phyloP scores from a whole-genome alignment of 2,888 invertebrate genomes.

The Altica lythri region DNA sequence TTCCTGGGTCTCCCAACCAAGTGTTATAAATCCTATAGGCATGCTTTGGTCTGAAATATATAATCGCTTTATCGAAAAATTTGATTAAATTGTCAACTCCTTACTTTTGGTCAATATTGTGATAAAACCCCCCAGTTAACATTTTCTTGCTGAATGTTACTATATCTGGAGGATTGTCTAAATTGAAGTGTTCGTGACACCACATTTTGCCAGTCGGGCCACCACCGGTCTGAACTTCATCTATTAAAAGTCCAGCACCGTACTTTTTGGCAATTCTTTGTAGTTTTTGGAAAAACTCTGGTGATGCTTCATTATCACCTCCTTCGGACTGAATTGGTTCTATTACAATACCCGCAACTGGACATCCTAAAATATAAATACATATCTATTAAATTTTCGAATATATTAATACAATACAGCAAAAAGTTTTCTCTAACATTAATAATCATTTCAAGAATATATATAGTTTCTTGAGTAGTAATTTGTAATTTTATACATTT shows the following conservation, averaged over 20 bases:
- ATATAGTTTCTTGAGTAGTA: no score
- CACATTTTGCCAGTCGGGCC: slow-evolving; percentile 98
- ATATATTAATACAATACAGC: no score
- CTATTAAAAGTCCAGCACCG: slow-evolving; percentile 82
- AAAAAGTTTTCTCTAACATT: no score
- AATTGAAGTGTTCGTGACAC: slow-evolving; percentile 93
- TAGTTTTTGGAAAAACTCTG: slow-evolving; percentile 85
- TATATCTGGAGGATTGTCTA: slow-evolving; percentile 85
- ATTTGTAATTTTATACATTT: no score
- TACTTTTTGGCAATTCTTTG: slow-evolving; percentile 80
- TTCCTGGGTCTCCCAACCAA: slow-evolving; percentile 99
- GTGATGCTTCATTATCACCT: slow-evolving; percentile 93
- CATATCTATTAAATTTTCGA: no score
- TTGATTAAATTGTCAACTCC: no score
- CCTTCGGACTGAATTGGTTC: slow-evolving; percentile 99
- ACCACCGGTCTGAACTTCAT: slow-evolving; percentile 98
- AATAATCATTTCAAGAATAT: no score
- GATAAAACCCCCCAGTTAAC: slow-evolving; percentile 94
- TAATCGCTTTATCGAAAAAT: no score
- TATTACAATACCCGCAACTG: slow-evolving; percentile 89
- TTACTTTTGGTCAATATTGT: slow-evolving; percentile 74
- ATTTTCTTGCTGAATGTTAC: slow-evolving; percentile 99
- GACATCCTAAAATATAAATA: slow-evolving; percentile 50
- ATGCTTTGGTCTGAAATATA: slow-evolving; percentile 66
- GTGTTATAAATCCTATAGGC: slow-evolving; percentile 95